Base-by-base conservation (phyloP, 2,797 vertebrate species). In the Premnoplex brunnescens region DNA sequence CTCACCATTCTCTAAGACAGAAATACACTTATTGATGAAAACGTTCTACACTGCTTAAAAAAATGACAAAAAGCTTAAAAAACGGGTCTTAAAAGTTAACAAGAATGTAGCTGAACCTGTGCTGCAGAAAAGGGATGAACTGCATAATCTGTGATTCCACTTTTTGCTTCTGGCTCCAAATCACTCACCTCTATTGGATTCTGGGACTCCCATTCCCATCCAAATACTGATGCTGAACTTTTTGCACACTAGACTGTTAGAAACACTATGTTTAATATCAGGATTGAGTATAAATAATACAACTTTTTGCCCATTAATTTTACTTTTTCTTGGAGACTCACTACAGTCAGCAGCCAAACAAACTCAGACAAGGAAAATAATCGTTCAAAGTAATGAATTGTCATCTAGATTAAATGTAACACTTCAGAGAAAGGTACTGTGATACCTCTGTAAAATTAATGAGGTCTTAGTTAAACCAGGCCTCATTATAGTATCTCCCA, bases 381-480 rank as follows among this genome's bases (percentile, higher is more conserved):
- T 87, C 5, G 41, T 23, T 93, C 80, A 79, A 74, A 93, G 71
- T 73, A 88, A 94, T 23, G 39, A 91, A 87, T 63, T 74, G 34
- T 74, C 56, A 79, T 67, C 81, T 27, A 94, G 83, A 94, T 89
- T 76, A 82, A 89, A 91, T 22, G 52, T 22, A 94, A 77, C 77
- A 92, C 77, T 85, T 91, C 66, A 52, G 71, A 92, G 86, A 52
- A 79, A 34, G 24, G 52, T 49, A 64, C 49, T 83, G 52, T 32
- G 78, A 91, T 91, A 94, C 58, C 64, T 77, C 75, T 85, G 81
- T 28, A 63, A 93, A 95, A 96, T 96, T 79, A 95, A 93, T 46
- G 78, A 93, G 60, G 84, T 82, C 75, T 87, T 32, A 89, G 81
- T 89, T 89, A 92, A 87, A 89, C 52, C 78, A 96, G 89, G 63